Evolutionary conservation across 2,797 vertebrate genomes (phyloP).

Genomic region (Oceanodroma leucorhoa): DNA sequence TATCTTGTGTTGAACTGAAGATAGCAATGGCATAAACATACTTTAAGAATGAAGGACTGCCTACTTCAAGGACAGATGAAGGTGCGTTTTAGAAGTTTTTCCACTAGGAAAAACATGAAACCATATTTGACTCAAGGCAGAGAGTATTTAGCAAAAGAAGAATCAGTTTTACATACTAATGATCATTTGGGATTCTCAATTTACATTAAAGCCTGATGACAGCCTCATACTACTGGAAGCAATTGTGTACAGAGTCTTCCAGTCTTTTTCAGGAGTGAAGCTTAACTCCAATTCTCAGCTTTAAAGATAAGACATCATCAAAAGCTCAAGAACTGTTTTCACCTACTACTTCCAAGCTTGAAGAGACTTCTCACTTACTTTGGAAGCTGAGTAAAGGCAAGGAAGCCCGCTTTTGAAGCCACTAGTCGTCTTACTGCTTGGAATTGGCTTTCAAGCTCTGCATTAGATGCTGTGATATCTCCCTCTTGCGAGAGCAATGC

Average conservation of each 20-base stretch:
- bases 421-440: conserved; percentile 95
- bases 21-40: background rate
- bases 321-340: background rate
- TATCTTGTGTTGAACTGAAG: background rate
- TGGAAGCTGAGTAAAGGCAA: conserved; percentile 97
- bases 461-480: conserved; percentile 84
- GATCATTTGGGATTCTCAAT: background rate
- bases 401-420: conserved; percentile 97
- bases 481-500: conserved; percentile 93
- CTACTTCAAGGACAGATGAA: background rate
- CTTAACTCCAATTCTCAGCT: background rate
- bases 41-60: background rate
- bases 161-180: background rate
- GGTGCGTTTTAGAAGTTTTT: background rate
- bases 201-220: background rate
- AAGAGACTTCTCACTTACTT: conserved; percentile 81
- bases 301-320: background rate
- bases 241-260: accelerated
- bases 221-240: background rate
- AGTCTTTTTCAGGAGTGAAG: background rate
- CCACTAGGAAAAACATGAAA: background rate
- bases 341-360: background rate
- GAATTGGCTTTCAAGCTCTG: conserved; percentile 97
- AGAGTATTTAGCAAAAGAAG: background rate
- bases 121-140: background rate